These are phyloP conservation scores for Ceuthmochares aereus DNA, from an alignment of 2,113 vertebrate species.

Conservation along the genomic window DNA sequence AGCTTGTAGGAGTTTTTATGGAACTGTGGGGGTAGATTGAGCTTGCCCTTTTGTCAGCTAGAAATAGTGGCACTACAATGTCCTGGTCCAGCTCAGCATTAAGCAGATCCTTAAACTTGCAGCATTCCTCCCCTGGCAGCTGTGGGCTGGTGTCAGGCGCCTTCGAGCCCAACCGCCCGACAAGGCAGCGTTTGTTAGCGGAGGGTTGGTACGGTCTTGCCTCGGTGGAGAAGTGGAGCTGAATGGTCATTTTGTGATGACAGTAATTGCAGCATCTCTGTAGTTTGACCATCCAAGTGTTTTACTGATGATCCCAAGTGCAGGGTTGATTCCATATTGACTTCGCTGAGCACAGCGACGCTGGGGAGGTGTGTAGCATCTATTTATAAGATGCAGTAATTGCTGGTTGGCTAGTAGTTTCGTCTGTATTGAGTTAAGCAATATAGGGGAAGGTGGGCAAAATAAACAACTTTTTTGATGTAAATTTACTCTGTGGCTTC, in stretches of 20 bases:
- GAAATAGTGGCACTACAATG: not conserved
- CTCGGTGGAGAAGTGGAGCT: not conserved
- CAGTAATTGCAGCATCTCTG: not conserved
- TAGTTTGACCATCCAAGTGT: not conserved
- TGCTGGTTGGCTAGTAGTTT: not conserved
- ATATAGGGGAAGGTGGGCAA: not conserved
- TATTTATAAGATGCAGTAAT: not conserved
- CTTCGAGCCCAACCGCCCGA: not conserved
- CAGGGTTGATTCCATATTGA: not conserved
- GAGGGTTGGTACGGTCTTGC: not conserved
- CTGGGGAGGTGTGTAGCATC: not conserved
- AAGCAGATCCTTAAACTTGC: not conserved
- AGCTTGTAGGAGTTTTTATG: not conserved
- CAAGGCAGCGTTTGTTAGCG: not conserved
- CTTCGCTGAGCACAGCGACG: rapidly evolving
- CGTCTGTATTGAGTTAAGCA: not conserved
- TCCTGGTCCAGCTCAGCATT: not conserved
- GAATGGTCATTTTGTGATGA: not conserved
- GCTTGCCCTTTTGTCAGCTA: not conserved
- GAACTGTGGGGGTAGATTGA: not conserved
- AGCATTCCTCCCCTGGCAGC: not conserved
- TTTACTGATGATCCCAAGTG: not conserved
- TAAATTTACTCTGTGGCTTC: not conserved
- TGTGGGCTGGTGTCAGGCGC: not conserved
- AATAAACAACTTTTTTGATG: not conserved